Percentiles rank a stretch among this genome's conserved stretches.
Evolutionary conservation across 2,888 invertebrate species (phyloP).

Genomic region (Patella depressa): DNA sequence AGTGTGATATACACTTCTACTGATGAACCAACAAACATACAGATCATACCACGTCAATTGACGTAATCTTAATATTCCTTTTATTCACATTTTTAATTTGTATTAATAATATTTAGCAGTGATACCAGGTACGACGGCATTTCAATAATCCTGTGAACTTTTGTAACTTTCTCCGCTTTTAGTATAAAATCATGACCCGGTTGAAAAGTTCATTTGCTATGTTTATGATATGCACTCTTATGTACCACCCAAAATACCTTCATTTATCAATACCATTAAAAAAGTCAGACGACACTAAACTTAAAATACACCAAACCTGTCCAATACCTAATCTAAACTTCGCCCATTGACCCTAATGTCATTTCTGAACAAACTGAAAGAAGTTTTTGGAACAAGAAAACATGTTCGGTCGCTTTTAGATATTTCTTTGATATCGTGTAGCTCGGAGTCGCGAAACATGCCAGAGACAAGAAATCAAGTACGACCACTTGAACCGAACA

Average conservation of each 20-base stretch:
- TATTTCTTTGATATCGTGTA: neutral
- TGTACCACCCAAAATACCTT: too few species aligned
- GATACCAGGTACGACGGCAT: too few species aligned
- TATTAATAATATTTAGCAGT: too few species aligned
- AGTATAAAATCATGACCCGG: neutral
- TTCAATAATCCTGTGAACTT: neutral
- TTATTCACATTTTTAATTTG: too few species aligned
- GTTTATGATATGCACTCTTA: too few species aligned
- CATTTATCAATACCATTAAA: too few species aligned
- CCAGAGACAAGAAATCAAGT: neutral
- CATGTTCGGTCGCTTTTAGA: neutral
- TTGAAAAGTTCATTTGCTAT: neutral
- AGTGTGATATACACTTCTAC: too few species aligned
- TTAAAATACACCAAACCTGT: too few species aligned
- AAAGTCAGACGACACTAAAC: too few species aligned
- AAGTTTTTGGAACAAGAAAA: neutral
- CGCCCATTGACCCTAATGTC: conserved; percentile 5
- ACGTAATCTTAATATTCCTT: too few species aligned
- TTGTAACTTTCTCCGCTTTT: neutral
- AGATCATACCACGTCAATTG: too few species aligned
- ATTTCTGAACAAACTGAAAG: neutral
- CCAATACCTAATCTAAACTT: conserved; percentile 1
- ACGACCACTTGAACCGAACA: neutral
- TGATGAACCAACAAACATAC: too few species aligned
- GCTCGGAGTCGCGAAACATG: neutral